A percentile compares a stretch with the other conserved stretches of the same genome.
phyloP scores from a whole-genome alignment of 2,888 invertebrate genomes.

The Sinelater perroti region DNA sequence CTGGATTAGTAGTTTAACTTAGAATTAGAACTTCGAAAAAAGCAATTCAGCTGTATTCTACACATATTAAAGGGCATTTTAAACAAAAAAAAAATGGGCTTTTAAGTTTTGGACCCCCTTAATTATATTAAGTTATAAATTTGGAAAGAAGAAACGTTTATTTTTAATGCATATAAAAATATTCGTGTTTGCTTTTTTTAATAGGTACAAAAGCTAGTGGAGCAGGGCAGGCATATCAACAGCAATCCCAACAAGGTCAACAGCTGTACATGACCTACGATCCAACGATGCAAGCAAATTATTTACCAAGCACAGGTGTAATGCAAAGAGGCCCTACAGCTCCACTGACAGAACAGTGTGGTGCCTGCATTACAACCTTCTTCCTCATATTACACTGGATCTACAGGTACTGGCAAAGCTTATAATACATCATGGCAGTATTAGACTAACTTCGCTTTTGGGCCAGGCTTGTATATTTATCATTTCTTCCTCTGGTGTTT shows the following conservation, averaged over 20 bases:
- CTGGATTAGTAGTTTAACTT: too few species aligned
- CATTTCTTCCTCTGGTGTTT: slow-evolving; percentile 34
- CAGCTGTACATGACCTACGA: slow-evolving; percentile 70
- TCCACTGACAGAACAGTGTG: slow-evolving; percentile 60
- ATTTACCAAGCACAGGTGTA: slow-evolving; percentile 70
- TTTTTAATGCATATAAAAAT: not conserved
- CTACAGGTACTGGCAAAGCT: slow-evolving; percentile 59
- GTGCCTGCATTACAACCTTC: slow-evolving; percentile 63
- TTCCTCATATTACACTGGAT: slow-evolving; percentile 64
- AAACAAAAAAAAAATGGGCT: too few species aligned
- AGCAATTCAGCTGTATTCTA: too few species aligned
- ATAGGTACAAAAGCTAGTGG: slow-evolving; percentile 65
- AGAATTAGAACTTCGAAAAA: too few species aligned
- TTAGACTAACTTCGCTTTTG: slow-evolving; percentile 43
- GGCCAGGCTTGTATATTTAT: slow-evolving; percentile 34
- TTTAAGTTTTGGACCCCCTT: too few species aligned
- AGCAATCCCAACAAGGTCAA: slow-evolving; percentile 64
- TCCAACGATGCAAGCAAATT: slow-evolving; percentile 66
- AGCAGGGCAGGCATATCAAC: slow-evolving; percentile 67
- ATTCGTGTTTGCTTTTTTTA: slow-evolving; percentile 10
- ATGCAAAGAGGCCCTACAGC: slow-evolving; percentile 68
- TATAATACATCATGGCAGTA: slow-evolving; percentile 40
- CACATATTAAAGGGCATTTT: too few species aligned
- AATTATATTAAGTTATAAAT: too few species aligned
- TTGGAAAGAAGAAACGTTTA: not conserved